Evolutionary conservation across 2,113 vertebrate genomes (phyloP).

Genomic region (Zapornia atra): DNA sequence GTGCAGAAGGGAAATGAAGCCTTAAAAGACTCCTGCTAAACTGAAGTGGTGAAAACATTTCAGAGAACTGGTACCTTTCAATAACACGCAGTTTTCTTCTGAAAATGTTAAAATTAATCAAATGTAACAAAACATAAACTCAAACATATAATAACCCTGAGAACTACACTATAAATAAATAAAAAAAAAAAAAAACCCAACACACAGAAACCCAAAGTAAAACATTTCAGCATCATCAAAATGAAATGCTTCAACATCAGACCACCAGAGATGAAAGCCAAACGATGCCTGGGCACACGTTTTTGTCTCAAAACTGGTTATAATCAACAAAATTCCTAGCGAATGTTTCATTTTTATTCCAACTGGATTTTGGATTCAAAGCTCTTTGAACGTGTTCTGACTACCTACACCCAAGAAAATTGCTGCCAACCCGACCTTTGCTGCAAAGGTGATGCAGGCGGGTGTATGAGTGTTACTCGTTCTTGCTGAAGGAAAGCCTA

Average conservation of each 20-base stretch:
- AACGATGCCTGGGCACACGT: fast-evolving
- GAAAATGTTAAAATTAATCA: not conserved
- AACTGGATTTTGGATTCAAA: not conserved
- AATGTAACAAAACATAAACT: not conserved
- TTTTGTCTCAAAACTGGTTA: not conserved
- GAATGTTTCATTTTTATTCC: not conserved
- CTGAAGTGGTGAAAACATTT: not conserved
- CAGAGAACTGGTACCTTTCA: not conserved
- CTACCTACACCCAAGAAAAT: not conserved
- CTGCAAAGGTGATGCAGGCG: not conserved
- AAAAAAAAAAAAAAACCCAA: not conserved
- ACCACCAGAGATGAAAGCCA: not conserved
- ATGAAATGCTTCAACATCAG: not conserved
- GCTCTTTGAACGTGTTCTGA: not conserved
- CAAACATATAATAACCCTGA: not conserved
- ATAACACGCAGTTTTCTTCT: not conserved
- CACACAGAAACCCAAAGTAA: not conserved
- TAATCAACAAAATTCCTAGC: not conserved
- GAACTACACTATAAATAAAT: not conserved
- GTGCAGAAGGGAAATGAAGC: not conserved
- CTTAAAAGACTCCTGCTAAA: not conserved
- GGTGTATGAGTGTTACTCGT: not conserved
- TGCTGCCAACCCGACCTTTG: not conserved
- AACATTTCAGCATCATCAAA: not conserved
- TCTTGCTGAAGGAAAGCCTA: not conserved